Percentiles rank a stretch among this genome's conserved stretches.
phyloP scores from a whole-genome alignment of 2,888 invertebrate genomes.

The Xiphydria camelus region DNA sequence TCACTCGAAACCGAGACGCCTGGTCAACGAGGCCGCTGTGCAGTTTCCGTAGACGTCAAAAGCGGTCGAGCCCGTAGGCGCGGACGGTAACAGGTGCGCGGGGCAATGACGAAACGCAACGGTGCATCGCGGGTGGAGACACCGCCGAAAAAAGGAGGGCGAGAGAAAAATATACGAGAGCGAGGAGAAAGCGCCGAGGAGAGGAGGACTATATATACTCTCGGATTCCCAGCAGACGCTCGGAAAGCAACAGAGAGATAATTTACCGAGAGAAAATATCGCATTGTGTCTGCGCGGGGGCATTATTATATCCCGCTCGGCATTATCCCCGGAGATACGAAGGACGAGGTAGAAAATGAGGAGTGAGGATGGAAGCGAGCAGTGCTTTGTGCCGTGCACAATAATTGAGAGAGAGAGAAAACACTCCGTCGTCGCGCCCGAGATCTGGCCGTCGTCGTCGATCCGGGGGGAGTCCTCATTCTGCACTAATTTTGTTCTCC shows the following conservation, averaged over 20 bases:
- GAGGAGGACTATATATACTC: too few species aligned
- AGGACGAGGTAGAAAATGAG: constrained; percentile 4
- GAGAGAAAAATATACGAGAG: neutral
- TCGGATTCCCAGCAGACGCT: constrained; percentile 22
- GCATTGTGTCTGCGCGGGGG: constrained; percentile 33
- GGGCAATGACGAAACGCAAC: too few species aligned
- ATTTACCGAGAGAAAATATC: constrained; percentile 39
- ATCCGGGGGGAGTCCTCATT: too few species aligned
- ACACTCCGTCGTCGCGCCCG: constrained; percentile 29
- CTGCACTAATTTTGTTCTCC: too few species aligned
- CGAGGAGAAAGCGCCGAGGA: neutral
- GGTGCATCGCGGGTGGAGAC: constrained; percentile 1
- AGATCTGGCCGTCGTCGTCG: too few species aligned
- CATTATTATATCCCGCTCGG: constrained; percentile 37
- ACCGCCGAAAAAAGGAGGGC: constrained; percentile 2
- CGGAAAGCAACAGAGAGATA: constrained; percentile 29
- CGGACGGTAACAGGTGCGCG: too few species aligned
- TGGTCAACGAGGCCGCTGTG: too few species aligned
- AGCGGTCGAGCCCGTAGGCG: too few species aligned
- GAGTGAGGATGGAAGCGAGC: too few species aligned
- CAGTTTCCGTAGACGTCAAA: too few species aligned
- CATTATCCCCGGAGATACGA: constrained; percentile 27
- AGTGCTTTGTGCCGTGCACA: constrained; percentile 37
- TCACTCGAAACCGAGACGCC: too few species aligned
- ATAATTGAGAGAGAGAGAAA: constrained; percentile 35